Conservation (phyloP, 2,888 invertebrate genomes). For the Eubasilissa splendida region DNA sequence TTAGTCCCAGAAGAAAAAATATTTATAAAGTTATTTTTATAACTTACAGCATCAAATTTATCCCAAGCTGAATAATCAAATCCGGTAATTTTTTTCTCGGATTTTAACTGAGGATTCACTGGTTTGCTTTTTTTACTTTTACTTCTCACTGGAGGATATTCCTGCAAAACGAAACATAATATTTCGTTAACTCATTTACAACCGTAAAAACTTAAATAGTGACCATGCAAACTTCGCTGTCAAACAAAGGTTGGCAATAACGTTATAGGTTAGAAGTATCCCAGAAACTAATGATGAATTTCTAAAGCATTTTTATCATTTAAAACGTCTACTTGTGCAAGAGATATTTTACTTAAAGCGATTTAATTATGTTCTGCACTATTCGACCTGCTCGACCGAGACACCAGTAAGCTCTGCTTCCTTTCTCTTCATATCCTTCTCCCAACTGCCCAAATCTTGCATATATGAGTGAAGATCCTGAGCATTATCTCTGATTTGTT, state of each 20-base stretch:
- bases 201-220: background rate
- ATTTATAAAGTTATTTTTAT: too few species aligned
- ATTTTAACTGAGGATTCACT: slow-evolving; percentile 61
- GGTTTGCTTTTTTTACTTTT: slow-evolving; percentile 64
- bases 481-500: slow-evolving; percentile 81
- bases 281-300: too few species aligned
- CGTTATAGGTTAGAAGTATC: background rate
- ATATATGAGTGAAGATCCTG: slow-evolving; percentile 80
- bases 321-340: slow-evolving; percentile 6
- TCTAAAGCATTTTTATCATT: background rate
- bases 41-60: slow-evolving; percentile 82
- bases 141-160: slow-evolving; percentile 72
- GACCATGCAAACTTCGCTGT: background rate
- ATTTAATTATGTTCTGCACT: slow-evolving; percentile 20
- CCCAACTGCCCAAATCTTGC: slow-evolving; percentile 82
- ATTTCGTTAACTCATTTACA: background rate
- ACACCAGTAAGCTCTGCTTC: slow-evolving; percentile 73
- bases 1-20: too few species aligned
- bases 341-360: background rate
- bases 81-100: slow-evolving; percentile 71
- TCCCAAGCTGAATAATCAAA: slow-evolving; percentile 84
- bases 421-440: slow-evolving; percentile 81
- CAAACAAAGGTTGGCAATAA: background rate
- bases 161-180: slow-evolving; percentile 61
- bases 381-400: slow-evolving; percentile 67